Evolutionary conservation across 2,113 vertebrate genomes (phyloP).

Genomic region (Apodemus speciosus): DNA sequence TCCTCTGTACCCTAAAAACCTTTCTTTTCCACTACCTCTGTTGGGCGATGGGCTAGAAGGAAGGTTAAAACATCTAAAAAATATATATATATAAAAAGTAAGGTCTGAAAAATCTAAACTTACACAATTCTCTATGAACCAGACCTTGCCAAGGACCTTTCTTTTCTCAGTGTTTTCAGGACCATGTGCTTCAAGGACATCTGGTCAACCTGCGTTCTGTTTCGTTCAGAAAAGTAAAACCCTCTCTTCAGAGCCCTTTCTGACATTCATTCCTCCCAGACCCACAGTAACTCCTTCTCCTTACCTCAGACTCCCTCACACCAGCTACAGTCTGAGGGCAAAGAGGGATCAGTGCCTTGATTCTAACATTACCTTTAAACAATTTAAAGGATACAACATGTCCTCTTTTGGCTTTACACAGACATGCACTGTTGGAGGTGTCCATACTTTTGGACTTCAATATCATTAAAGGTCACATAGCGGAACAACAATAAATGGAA

Average conservation of each 20-base stretch:
- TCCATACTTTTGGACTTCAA: not conserved
- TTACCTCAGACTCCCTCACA: constrained; percentile 42
- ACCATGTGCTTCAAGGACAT: not conserved
- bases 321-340: constrained; percentile 37
- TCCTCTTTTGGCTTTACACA: constrained; percentile 31
- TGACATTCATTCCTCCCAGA: constrained; percentile 60
- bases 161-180: not conserved
- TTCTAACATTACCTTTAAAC: constrained; percentile 11
- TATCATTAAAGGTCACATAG: not conserved
- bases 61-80: too few species aligned
- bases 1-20: too few species aligned
- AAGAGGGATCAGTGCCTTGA: not conserved
- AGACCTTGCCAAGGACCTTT: not conserved
- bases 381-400: not conserved
- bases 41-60: too few species aligned
- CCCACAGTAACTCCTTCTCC: constrained; percentile 49
- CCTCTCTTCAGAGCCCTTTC: not conserved
- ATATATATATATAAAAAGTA: too few species aligned
- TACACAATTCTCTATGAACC: not conserved
- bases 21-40: too few species aligned
- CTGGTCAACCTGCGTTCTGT: constrained; percentile 14
- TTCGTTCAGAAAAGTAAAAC: not conserved
- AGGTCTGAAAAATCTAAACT: too few species aligned
- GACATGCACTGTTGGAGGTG: not conserved
- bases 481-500: constrained; percentile 55